A percentile compares a stretch with the other conserved stretches of the same genome.
Conservation (phyloP, 2,113 vertebrate species). For the Chloropsis cyanopogon region DNA sequence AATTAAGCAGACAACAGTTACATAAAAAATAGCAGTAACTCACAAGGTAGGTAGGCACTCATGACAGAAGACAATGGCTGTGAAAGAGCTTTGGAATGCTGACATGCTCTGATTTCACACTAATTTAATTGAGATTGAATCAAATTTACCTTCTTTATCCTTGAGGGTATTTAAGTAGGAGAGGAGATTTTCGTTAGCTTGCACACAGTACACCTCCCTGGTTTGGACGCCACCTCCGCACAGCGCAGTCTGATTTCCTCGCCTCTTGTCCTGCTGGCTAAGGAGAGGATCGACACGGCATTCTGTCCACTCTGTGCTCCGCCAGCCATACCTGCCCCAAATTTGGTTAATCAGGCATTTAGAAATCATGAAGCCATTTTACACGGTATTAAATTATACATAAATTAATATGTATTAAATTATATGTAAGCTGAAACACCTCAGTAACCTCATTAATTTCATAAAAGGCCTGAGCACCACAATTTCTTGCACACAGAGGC, state of each 20-base stretch:
- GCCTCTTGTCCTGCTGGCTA: slow-evolving; percentile 91
- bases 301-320: slow-evolving; percentile 91
- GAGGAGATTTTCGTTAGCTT: slow-evolving; percentile 83
- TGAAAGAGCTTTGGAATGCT: neutral
- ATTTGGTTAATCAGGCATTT: neutral
- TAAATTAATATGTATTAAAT: neutral
- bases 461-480: neutral
- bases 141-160: slow-evolving; percentile 84
- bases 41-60: neutral
- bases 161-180: slow-evolving; percentile 77
- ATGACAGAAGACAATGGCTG: neutral
- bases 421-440: neutral
- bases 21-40: neutral
- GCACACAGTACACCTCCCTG: slow-evolving; percentile 88
- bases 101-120: neutral
- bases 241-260: slow-evolving; percentile 88
- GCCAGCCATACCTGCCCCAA: slow-evolving; percentile 84
- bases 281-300: slow-evolving; percentile 90
- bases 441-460: neutral
- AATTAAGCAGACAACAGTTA: too few relatives aligned
- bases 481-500: neutral
- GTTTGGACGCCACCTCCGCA: slow-evolving; percentile 93
- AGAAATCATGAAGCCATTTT: neutral
- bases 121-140: neutral
- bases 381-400: neutral